Percentiles rank a stretch among this genome's conserved stretches.
Evolutionary conservation across 2,888 invertebrate species (phyloP).

Genomic region (Athalia circularis): DNA sequence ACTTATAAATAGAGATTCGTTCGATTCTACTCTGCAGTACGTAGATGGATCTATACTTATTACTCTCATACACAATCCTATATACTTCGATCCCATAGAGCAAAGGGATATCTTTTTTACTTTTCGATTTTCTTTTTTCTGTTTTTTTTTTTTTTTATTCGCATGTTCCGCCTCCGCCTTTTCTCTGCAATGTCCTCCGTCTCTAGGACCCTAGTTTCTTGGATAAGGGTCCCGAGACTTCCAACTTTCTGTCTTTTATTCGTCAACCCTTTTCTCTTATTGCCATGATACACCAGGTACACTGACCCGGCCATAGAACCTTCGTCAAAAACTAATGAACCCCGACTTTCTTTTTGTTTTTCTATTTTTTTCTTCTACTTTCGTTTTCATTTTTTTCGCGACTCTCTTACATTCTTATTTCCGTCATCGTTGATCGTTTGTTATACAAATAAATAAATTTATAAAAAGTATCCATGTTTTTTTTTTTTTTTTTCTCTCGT

Average conservation of each 20-base stretch:
- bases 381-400: too few species aligned
- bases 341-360: not conserved
- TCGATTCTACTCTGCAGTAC: not conserved
- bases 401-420: too few species aligned
- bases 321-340: slow-evolving; percentile 30
- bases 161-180: slow-evolving; percentile 1
- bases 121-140: not conserved
- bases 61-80: too few species aligned
- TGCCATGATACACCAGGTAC: too few species aligned
- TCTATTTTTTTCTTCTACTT: too few species aligned
- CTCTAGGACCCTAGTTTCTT: slow-evolving; percentile 16
- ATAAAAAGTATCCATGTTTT: too few species aligned
- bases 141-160: too few species aligned
- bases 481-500: not conserved
- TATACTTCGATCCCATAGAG: slow-evolving; percentile 23
- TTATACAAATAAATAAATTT: too few species aligned
- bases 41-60: too few species aligned
- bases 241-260: slow-evolving; percentile 13
- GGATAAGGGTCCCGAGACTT: not conserved
- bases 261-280: not conserved
- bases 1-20: slow-evolving; percentile 37
- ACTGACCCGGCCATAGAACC: not conserved
- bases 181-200: slow-evolving; percentile 14
- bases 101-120: too few species aligned
- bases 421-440: too few species aligned